A percentile compares a stretch with the other conserved stretches of the same genome.
Conservation (phyloP, 2,113 vertebrate species). For the Entosphenus tridentatus region DNA sequence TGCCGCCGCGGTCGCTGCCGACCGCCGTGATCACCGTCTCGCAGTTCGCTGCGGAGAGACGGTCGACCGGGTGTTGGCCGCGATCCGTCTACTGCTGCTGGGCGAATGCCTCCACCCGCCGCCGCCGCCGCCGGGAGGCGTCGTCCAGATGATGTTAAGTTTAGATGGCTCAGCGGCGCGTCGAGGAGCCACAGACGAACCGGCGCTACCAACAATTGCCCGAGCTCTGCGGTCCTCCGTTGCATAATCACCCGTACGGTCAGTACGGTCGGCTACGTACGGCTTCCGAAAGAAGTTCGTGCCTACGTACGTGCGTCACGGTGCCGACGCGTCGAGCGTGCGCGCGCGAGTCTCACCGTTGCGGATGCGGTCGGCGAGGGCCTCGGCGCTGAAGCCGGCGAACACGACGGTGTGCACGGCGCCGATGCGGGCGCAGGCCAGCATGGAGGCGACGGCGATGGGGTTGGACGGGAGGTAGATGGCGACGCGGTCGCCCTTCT, state of each 20-base stretch:
- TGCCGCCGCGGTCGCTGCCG: constrained; percentile 20
- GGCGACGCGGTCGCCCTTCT: constrained; percentile 30
- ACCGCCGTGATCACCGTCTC: constrained; percentile 22
- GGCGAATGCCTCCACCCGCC: background rate
- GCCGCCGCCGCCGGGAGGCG: too few species aligned
- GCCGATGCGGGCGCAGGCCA: constrained; percentile 33
- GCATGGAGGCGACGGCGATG: constrained; percentile 34
- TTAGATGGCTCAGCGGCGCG: too few species aligned
- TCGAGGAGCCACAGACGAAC: too few species aligned
- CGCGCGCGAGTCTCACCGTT: constrained; percentile 24
- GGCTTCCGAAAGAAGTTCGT: too few species aligned
- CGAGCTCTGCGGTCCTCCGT: too few species aligned
- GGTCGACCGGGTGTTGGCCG: background rate
- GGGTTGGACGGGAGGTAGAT: constrained; percentile 41
- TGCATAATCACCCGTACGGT: too few species aligned
- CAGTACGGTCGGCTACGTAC: too few species aligned
- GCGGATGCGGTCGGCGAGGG: constrained; percentile 29
- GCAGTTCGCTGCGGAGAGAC: constrained; percentile 15
- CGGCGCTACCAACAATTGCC: too few species aligned
- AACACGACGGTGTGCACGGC: constrained; percentile 36
- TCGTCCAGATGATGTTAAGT: too few species aligned
- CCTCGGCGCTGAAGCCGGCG: constrained; percentile 35
- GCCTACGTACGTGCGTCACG: too few species aligned
- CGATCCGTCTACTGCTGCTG: background rate
- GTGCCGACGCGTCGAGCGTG: too few species aligned